A percentile compares a stretch with the other conserved stretches of the same genome.
These are phyloP conservation scores for Phyllotis vaccarum DNA, from an alignment of 2,797 vertebrate species.

Conservation along the genomic window DNA sequence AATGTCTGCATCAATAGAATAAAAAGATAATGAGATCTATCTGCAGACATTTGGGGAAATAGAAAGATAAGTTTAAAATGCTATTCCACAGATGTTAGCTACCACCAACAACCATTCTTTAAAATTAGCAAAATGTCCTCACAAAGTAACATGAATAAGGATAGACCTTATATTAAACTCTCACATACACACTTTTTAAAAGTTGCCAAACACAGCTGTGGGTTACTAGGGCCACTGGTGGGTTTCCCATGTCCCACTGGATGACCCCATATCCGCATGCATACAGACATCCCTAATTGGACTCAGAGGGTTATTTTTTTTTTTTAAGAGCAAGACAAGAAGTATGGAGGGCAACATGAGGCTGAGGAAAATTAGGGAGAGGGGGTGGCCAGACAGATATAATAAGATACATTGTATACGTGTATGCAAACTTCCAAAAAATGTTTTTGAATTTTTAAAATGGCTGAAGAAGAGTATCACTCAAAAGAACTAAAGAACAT, in stretches of 20 bases:
- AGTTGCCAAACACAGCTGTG: background rate
- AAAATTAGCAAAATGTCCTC: background rate
- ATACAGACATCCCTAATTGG: background rate
- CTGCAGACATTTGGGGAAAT: constrained; percentile 8
- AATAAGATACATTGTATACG: background rate
- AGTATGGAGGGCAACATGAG: background rate
- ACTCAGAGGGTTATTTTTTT: background rate
- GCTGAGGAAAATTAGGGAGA: background rate
- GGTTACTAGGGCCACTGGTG: background rate
- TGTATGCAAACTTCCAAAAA: background rate
- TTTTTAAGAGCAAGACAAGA: background rate
- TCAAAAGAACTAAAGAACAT: constrained; percentile 7
- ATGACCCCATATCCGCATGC: background rate
- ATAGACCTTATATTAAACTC: background rate
- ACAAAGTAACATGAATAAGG: constrained; percentile 43
- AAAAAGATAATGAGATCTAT: background rate
- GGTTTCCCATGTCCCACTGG: too few species aligned
- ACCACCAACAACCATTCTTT: background rate
- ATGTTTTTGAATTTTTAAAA: background rate
- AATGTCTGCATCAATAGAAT: constrained; percentile 25
- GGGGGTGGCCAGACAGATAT: too few species aligned
- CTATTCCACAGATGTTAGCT: background rate
- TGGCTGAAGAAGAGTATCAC: background rate
- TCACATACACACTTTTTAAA: background rate
- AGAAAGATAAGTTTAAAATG: constrained; percentile 11